phyloP scores from a whole-genome alignment of 2,888 invertebrate genomes.

The Pemphredon lugubris region DNA sequence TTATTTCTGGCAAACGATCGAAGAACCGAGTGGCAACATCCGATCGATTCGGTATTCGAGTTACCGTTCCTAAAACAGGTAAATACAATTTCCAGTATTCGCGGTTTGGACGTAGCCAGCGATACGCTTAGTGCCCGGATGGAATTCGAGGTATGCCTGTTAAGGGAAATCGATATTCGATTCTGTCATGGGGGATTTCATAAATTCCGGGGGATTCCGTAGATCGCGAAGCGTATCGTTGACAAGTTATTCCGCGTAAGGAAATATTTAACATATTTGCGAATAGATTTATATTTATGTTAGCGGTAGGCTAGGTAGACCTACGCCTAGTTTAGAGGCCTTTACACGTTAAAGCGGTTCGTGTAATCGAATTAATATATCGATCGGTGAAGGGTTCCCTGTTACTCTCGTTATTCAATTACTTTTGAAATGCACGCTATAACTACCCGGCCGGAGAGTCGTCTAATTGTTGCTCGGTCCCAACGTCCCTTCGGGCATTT shows the following conservation, averaged over 20 bases:
- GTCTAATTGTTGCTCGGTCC: no score
- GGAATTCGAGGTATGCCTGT: neutral
- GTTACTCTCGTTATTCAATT: slow-evolving; percentile 53
- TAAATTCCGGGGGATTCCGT: neutral
- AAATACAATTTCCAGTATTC: slow-evolving; percentile 28
- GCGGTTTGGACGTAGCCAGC: neutral
- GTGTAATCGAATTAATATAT: slow-evolving; percentile 59
- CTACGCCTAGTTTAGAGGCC: slow-evolving; percentile 21
- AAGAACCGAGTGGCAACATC: slow-evolving; percentile 54
- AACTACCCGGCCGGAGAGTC: no score
- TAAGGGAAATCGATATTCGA: neutral
- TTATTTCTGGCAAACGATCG: slow-evolving; percentile 64
- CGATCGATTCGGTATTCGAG: slow-evolving; percentile 53
- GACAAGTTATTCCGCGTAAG: no score
- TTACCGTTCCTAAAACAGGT: slow-evolving; percentile 3
- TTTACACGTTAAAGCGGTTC: slow-evolving; percentile 51
- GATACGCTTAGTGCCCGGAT: no score
- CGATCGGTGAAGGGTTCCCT: slow-evolving; percentile 29
- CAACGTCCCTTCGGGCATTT: no score
- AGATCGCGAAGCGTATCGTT: neutral
- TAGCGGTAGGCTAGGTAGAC: no score
- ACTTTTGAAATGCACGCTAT: slow-evolving; percentile 2
- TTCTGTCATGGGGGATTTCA: neutral
- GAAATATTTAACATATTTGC: no score
- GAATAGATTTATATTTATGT: no score